Conservation (phyloP, 2,797 vertebrate genomes). For the Smutsia gigantea region DNA sequence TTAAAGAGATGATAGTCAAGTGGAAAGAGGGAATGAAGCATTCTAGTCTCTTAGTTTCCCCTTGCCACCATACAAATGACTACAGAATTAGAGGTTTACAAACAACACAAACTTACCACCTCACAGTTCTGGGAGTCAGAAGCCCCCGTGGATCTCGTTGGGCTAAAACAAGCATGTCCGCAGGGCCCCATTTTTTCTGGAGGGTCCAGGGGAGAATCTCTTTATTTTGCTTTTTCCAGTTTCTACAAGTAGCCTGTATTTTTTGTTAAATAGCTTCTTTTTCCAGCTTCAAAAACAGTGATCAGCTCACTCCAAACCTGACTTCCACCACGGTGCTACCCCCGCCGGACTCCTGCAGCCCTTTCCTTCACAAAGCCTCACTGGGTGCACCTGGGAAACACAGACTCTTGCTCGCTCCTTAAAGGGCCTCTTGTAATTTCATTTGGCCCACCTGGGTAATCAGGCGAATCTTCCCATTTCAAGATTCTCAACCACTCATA, state of each 20-base stretch:
- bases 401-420: neutral
- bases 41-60: neutral
- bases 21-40: neutral
- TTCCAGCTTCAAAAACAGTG: neutral
- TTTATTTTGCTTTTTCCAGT: neutral
- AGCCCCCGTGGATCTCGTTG: neutral
- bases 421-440: accelerated
- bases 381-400: neutral
- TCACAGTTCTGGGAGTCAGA: neutral
- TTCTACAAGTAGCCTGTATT: neutral
- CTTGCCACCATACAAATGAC: neutral
- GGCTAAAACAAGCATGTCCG: neutral
- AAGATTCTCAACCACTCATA: neutral
- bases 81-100: neutral
- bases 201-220: neutral
- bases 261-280: accelerated
- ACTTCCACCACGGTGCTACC: accelerated
- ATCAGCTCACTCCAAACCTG: accelerated
- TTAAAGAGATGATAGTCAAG: too few relatives aligned
- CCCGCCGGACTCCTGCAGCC: accelerated
- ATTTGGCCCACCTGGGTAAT: neutral
- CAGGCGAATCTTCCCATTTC: neutral
- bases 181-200: neutral
- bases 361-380: neutral
- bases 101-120: neutral